phyloP scores from a whole-genome alignment of 2,797 vertebrate genomes.

The Danio tinwini region DNA sequence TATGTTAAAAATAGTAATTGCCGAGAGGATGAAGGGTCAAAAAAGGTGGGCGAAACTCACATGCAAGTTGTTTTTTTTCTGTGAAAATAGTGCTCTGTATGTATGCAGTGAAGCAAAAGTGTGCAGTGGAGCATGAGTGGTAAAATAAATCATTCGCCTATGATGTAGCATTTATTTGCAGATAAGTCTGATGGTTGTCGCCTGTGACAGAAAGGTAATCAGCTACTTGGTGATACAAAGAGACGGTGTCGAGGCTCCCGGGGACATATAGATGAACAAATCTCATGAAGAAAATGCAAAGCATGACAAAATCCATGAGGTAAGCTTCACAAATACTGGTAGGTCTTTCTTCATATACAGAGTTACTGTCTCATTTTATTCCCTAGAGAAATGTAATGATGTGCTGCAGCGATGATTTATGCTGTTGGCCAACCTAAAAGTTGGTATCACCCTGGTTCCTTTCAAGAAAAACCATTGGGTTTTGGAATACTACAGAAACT shows the following conservation, averaged over 20 bases:
- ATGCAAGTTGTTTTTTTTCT: not conserved
- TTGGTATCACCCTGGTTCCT: not conserved
- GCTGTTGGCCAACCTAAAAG: not conserved
- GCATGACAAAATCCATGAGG: conserved; percentile 5
- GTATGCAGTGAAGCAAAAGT: conserved; percentile 35
- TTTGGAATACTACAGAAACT: not conserved
- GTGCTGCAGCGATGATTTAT: not conserved
- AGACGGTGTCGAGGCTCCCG: conserved; percentile 11
- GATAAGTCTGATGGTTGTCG: conserved; percentile 67
- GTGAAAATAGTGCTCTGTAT: conserved; percentile 27
- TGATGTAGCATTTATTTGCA: conserved; percentile 63
- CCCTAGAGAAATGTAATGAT: not conserved
- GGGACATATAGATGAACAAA: conserved; percentile 16
- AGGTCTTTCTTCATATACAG: not conserved
- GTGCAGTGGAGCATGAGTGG: conserved; percentile 30
- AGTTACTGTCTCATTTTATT: conserved; percentile 9
- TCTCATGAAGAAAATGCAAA: conserved; percentile 38
- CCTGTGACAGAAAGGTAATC: conserved; percentile 68
- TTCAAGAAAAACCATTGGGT: not conserved
- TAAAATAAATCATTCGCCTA: conserved; percentile 62
- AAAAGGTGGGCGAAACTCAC: not conserved
- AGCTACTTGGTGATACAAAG: conserved; percentile 45
- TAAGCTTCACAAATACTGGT: not conserved
- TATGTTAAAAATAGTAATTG: conserved; percentile 11
- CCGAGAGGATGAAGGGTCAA: not conserved